phyloP scores from a whole-genome alignment of 2,113 vertebrate genomes.

The Proterorhinus semilunaris region DNA sequence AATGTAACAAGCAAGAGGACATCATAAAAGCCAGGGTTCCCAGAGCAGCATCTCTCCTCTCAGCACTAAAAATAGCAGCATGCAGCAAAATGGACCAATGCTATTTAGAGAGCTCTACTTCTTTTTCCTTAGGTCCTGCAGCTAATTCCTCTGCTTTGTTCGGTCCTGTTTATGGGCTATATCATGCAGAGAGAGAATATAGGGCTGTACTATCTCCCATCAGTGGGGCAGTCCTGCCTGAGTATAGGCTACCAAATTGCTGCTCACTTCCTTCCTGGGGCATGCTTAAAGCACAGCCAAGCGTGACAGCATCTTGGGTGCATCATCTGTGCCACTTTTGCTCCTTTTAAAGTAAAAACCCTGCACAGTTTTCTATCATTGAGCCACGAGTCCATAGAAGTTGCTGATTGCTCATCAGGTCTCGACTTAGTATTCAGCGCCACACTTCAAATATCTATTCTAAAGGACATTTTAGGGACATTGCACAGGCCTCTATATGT shows the following conservation, averaged over 20 bases:
- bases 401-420: constrained; percentile 19
- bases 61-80: constrained; percentile 78
- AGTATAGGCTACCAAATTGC: not conserved
- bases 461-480: constrained; percentile 68
- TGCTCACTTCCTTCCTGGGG: constrained; percentile 28
- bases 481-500: constrained; percentile 47
- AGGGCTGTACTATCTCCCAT: not conserved
- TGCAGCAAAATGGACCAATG: constrained; percentile 75
- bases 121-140: constrained; percentile 28
- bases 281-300: constrained; percentile 15
- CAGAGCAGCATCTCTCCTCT: constrained; percentile 66
- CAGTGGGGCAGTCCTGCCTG: constrained; percentile 2
- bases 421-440: constrained; percentile 42
- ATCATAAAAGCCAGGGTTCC: constrained; percentile 62
- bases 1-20: constrained; percentile 62
- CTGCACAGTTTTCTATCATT: constrained; percentile 15
- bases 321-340: constrained; percentile 9
- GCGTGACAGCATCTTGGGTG: constrained; percentile 24
- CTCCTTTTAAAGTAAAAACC: constrained; percentile 1
- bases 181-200: constrained; percentile 6
- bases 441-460: constrained; percentile 52
- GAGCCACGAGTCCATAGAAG: constrained; percentile 12
- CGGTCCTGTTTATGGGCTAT: not conserved
- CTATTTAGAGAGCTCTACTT: constrained; percentile 72
- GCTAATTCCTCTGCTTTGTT: constrained; percentile 33